Evolutionary conservation across 30 jellyfish, hydroid and myxozoan species (phyloP), one percentile per base, ranked within the genome.

Genomic region (Nemopilema nomurai): DNA sequence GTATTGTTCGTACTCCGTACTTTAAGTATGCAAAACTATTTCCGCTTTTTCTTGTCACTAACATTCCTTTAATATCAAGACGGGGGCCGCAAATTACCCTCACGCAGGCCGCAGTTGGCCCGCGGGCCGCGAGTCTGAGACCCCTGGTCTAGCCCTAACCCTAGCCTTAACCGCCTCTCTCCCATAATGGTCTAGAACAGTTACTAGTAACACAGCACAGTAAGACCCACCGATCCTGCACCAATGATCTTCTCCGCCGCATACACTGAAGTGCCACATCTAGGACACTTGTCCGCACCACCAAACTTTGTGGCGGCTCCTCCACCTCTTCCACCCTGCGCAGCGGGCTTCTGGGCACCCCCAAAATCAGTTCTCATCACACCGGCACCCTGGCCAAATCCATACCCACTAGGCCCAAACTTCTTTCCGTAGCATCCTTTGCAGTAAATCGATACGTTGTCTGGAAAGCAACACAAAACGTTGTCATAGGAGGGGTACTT

Each of bases 261-360:
- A 70, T 93, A 93, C 27, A 93, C 98, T 25, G 98, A 82, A 51
- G 90, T 95, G 8, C 92, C 91, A 67, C 98, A 93, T 28, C 98
- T 71, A 20, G 96, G 94, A 74, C 98, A 93, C 19, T 87, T 90
- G 62, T 91, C 91, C 23, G 96, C 90, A 7, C 96, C 96, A 65
- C 92, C 86, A 71, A 85, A 91, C 4, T 71, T 80, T 53, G 74
- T 67, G 1, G 79, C 79, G 1, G 90, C 83, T 24, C 84, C 92
- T 25, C 81, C 80, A 20, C 89, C 89, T 49, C 91, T 76, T 74
- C 85, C 85, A 1, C 88, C 80, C 28, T 76, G 51, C 29, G 77
- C 69, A 51, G 78, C 91, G 1, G 84, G 79, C 23, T 8, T 28
- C 20, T 31, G 71, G 20, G 76, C 9, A 19, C 85, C 85, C 17